These are phyloP conservation scores for Ischnus inquisitorius DNA, from an alignment of 2,888 invertebrate species.

Conservation along the genomic window DNA sequence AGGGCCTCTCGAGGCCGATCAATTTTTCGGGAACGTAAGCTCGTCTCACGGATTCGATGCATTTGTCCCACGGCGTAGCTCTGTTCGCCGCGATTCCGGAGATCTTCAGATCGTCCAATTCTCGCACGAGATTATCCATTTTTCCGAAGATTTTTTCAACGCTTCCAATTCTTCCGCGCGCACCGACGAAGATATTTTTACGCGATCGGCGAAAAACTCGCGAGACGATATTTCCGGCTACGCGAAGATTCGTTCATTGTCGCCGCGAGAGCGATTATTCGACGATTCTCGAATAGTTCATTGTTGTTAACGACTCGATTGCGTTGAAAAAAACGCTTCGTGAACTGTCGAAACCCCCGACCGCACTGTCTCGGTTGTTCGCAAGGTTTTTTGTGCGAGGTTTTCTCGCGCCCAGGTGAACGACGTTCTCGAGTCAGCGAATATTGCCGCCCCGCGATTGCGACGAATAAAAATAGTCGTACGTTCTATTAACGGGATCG, in stretches of 20 bases:
- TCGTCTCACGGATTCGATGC: slow-evolving; percentile 73
- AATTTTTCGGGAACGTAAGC: slow-evolving; percentile 77
- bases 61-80: slow-evolving; percentile 74
- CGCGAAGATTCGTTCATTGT: slow-evolving; percentile 5
- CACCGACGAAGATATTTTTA: neutral
- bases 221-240: neutral
- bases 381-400: neutral
- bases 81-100: slow-evolving; percentile 63
- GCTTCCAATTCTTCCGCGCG: neutral
- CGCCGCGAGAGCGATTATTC: neutral
- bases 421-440: neutral
- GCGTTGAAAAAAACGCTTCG: neutral
- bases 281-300: neutral
- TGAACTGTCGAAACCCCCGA: neutral
- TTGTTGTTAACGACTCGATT: neutral
- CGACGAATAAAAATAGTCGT: neutral
- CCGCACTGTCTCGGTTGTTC: neutral
- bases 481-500: neutral
- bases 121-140: slow-evolving; percentile 77
- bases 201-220: neutral
- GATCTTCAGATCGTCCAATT: slow-evolving; percentile 77
- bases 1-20: slow-evolving; percentile 76
- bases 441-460: neutral
- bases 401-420: neutral
- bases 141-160: neutral